These are phyloP conservation scores for Boulengeromyrus knoepffleri DNA, from an alignment of 2,113 vertebrate genomes.

Conservation along the genomic window DNA sequence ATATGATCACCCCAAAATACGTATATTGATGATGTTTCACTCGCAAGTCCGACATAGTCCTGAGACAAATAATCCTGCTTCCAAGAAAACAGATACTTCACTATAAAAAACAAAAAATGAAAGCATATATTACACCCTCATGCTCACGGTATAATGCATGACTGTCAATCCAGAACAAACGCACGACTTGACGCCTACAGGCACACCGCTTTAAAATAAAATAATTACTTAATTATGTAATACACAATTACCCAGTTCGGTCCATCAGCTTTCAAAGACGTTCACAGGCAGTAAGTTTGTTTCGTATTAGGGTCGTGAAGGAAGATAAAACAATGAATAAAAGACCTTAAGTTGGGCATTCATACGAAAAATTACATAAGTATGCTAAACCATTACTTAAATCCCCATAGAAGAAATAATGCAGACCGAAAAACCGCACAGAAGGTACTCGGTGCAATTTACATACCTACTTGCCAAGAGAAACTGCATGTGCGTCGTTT, in stretches of 20 bases:
- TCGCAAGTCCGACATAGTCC: background rate
- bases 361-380: background rate
- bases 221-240: background rate
- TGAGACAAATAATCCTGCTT: background rate
- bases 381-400: background rate
- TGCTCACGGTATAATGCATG: background rate
- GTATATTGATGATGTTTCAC: background rate
- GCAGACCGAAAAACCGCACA: background rate
- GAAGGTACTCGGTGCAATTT: background rate
- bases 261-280: background rate
- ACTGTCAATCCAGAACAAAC: background rate
- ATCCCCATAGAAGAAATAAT: background rate
- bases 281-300: background rate
- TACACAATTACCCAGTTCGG: background rate
- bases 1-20: background rate
- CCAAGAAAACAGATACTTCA: background rate
- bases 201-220: background rate
- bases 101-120: background rate
- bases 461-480: background rate
- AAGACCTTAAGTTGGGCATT: background rate
- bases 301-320: background rate
- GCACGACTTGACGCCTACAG: background rate
- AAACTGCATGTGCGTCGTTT: background rate
- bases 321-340: background rate
- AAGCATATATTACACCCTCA: background rate